phyloP scores from a whole-genome alignment of 2,113 vertebrate species.

The Neolamprologus ventralis region DNA sequence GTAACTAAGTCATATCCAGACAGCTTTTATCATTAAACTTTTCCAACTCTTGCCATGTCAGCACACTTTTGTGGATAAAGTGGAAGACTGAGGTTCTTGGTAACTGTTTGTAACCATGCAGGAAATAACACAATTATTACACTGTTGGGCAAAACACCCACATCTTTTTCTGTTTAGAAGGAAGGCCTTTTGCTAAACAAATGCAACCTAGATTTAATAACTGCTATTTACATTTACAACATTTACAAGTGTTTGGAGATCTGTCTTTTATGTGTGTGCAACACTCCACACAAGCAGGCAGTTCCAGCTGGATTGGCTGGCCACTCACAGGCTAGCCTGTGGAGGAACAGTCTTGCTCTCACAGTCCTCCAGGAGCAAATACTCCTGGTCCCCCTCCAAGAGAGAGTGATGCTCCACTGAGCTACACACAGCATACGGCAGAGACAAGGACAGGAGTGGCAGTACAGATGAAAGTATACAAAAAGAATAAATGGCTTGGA shows the following conservation, averaged over 20 bases:
- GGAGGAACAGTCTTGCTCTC: slow-evolving; percentile 90
- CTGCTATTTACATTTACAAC: neutral
- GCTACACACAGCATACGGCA: slow-evolving; percentile 70
- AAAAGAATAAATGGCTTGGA: neutral
- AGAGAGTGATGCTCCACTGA: slow-evolving; percentile 76
- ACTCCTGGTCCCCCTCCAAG: slow-evolving; percentile 85
- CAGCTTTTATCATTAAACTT: neutral
- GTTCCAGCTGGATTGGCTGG: slow-evolving; percentile 58
- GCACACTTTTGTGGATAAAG: neutral
- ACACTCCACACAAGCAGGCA: slow-evolving; percentile 54
- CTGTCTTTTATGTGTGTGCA: neutral
- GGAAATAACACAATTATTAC: neutral
- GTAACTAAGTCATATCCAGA: neutral
- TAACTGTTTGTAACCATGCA: slow-evolving; percentile 4
- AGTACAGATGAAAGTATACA: slow-evolving; percentile 7
- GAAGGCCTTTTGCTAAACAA: neutral
- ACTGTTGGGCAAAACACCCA: neutral
- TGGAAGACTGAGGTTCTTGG: neutral
- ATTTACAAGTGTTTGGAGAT: neutral
- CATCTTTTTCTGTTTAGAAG: neutral
- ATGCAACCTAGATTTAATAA: neutral
- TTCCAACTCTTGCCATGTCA: neutral
- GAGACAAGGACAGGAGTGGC: slow-evolving; percentile 32
- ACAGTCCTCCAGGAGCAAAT: slow-evolving; percentile 97
- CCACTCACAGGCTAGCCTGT: slow-evolving; percentile 87